Percentiles rank a stretch among this genome's conserved stretches.
Evolutionary conservation across 2,888 invertebrate genomes (phyloP).

Genomic region (Lycaena phlaeas): DNA sequence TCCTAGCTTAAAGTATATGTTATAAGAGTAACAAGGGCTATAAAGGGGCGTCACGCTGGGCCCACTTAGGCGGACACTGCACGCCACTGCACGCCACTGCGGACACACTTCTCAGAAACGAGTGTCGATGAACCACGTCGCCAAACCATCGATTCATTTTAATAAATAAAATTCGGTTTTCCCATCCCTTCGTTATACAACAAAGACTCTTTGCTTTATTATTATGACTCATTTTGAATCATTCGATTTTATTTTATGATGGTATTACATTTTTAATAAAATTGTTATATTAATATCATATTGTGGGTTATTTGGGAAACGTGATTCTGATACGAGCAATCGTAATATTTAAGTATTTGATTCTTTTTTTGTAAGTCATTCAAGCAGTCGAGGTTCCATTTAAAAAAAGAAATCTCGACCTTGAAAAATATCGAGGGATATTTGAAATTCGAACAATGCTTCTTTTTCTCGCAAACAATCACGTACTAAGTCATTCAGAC

Average conservation of each 20-base stretch:
- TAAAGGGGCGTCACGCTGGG: constrained; percentile 34
- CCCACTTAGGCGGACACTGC: constrained; percentile 35
- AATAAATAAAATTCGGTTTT: constrained; percentile 25
- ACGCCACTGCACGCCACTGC: constrained; percentile 33
- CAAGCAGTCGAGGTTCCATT: too few species aligned
- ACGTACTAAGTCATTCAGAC: too few species aligned
- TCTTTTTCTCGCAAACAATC: too few species aligned
- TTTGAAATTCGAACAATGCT: too few species aligned
- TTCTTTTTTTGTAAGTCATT: too few species aligned
- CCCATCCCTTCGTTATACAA: constrained; percentile 15
- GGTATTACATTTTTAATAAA: too few species aligned
- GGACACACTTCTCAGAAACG: constrained; percentile 37
- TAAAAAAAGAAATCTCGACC: too few species aligned
- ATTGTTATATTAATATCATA: too few species aligned
- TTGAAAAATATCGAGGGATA: too few species aligned
- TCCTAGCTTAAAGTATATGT: constrained; percentile 10
- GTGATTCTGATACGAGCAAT: too few species aligned
- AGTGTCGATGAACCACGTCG: constrained; percentile 37
- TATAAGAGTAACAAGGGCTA: constrained; percentile 16
- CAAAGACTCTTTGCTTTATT: background rate
- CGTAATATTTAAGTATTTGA: too few species aligned
- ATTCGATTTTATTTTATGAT: background rate
- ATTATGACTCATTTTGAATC: background rate
- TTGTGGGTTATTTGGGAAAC: too few species aligned
- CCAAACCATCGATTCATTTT: constrained; percentile 22